Base-by-base conservation (phyloP, 2,888 invertebrate genomes). In the Drosophila mimetica region DNA sequence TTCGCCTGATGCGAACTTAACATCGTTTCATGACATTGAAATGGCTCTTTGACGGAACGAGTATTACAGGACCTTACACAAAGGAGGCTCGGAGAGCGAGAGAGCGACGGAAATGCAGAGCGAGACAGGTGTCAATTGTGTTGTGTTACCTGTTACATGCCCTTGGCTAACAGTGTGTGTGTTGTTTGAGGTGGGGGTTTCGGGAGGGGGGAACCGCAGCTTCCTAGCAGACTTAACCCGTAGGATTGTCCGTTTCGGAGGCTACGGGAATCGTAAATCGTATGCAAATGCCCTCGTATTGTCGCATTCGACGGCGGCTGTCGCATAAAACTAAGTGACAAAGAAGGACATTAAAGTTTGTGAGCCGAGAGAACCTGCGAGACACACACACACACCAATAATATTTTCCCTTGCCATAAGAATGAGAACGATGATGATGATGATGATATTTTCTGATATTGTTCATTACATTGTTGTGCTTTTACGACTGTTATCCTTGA, bases 401-500 rank as follows among this genome's bases (percentile, higher is more conserved):
- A 76, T 85, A 81, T 82, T 79, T 76, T 76, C 46, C 69, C 72
- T 61, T 52, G 55, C 44, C 60, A 50, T 44, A 52, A 47, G 14
- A 39, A 47, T 44, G 20, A 28, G 11, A 51, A 50, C 18, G 30
- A 30, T 11, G 30, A 76, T 66, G 78, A 80, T 77, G 81, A 84
- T 86, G 87, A 87, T 84, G 76, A 84, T 87, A 84, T 85, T 87
- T 76, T 76, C 71, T 72, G 87, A 87, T 84, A 85, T 84, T 87
- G 74, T 85, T 79, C 85, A 87, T 84, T 74, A 85, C 86, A 87
- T 82, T 87, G 85, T 87, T 87, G 83, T 85, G 77, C 79, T 83
- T 84, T 85, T 79, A 77, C 79, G 81, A 86, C 87, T 85, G 81
- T 82, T 86, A 88, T 89, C 86, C 85, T 90, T 89, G 79, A 86